These are phyloP conservation scores for Mythimna lalbum DNA, from an alignment of 2,888 invertebrate species.

Conservation along the genomic window DNA sequence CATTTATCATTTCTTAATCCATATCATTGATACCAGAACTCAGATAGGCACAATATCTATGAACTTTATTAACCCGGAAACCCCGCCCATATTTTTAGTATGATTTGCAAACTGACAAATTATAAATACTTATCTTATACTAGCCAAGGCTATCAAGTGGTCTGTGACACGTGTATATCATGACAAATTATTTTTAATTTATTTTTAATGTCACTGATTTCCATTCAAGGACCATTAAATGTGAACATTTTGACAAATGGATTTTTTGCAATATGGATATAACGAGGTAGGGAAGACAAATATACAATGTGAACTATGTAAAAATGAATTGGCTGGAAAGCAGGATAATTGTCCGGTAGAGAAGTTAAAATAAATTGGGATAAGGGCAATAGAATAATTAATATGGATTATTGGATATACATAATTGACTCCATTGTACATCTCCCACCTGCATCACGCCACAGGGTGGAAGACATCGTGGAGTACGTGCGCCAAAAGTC, in stretches of 20 bases:
- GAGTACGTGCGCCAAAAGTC: too few relatives aligned
- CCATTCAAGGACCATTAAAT: slow-evolving; percentile 20
- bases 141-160: slow-evolving; percentile 10
- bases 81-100: slow-evolving; percentile 35
- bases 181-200: not conserved
- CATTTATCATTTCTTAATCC: slow-evolving; percentile 6
- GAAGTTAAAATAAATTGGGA: not conserved
- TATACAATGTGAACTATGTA: not conserved
- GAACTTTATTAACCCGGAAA: slow-evolving; percentile 19
- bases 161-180: not conserved
- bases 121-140: slow-evolving; percentile 2
- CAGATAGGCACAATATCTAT: slow-evolving; percentile 6
- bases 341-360: too few relatives aligned
- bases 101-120: slow-evolving; percentile 38
- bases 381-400: not conserved
- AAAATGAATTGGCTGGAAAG: not conserved
- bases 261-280: not conserved
- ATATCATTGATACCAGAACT: not conserved
- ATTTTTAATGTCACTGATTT: not conserved
- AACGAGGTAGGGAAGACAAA: not conserved
- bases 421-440: too few relatives aligned
- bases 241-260: not conserved
- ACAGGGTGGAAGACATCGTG: too few relatives aligned
- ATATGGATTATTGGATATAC: not conserved
- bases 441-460: too few relatives aligned